Evolutionary conservation across 2,888 invertebrate genomes (phyloP).

Genomic region (Gastrophysa polygoni): DNA sequence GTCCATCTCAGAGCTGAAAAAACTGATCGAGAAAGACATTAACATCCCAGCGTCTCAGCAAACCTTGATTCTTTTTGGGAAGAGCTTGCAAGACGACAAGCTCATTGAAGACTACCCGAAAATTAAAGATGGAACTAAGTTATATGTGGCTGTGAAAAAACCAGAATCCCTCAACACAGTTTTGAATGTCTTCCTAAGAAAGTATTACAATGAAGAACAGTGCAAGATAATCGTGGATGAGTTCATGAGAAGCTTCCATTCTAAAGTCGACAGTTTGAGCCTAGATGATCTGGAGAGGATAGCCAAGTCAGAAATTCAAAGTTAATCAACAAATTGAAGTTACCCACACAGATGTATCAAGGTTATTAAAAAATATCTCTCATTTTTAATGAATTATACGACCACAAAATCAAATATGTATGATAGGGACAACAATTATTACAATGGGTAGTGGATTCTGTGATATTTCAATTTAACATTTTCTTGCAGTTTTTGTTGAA

Average conservation of each 20-base stretch:
- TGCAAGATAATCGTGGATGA: slow-evolving; percentile 66
- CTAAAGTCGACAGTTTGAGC: slow-evolving; percentile 54
- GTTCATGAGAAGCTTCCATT: slow-evolving; percentile 61
- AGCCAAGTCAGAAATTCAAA: slow-evolving; percentile 53
- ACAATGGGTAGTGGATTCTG: too few relatives aligned
- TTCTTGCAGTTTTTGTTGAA: too few relatives aligned
- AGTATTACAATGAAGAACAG: slow-evolving; percentile 68
- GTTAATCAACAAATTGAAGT: neutral
- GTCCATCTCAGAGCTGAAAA: slow-evolving; percentile 72
- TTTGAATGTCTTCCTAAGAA: slow-evolving; percentile 65
- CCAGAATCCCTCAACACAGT: slow-evolving; percentile 67
- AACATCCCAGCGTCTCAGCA: slow-evolving; percentile 73
- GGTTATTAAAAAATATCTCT: too few relatives aligned
- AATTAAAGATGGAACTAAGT: slow-evolving; percentile 76
- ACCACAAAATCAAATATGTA: too few relatives aligned
- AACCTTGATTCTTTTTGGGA: slow-evolving; percentile 73
- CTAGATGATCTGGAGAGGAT: slow-evolving; percentile 58
- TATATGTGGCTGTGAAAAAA: slow-evolving; percentile 75
- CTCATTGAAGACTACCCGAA: slow-evolving; percentile 71
- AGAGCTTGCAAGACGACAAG: slow-evolving; percentile 74
- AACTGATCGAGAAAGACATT: slow-evolving; percentile 66
- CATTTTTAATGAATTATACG: too few relatives aligned
- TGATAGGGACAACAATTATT: too few relatives aligned
- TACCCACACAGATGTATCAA: too few relatives aligned
- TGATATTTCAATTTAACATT: too few relatives aligned